Conservation (phyloP, 2,797 vertebrate genomes). For the Brachyalestes nurse region DNA sequence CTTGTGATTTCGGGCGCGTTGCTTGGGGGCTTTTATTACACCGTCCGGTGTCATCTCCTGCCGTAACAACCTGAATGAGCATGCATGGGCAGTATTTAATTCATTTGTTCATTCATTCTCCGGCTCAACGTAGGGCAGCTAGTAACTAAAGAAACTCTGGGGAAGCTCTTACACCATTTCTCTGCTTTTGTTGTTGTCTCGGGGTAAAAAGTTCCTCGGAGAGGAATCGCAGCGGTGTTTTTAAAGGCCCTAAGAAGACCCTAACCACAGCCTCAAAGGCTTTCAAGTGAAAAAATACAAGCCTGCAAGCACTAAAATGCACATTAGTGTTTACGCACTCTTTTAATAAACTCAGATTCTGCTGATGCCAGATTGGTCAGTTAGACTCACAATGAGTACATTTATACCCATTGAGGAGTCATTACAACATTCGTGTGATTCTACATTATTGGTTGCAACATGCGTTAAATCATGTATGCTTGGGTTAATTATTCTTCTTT, state of each 20-base stretch:
- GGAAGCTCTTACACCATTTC: not conserved
- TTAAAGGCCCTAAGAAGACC: not conserved
- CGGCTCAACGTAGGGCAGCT: not conserved
- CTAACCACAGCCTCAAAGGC: not conserved
- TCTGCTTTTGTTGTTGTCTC: not conserved
- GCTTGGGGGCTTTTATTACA: slow-evolving; percentile 38
- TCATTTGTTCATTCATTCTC: slow-evolving; percentile 27
- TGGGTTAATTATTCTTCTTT: not conserved
- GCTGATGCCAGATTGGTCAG: not conserved
- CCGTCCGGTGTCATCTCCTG: slow-evolving; percentile 10
- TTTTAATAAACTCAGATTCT: too few species aligned
- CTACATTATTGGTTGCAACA: not conserved
- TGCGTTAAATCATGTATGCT: not conserved
- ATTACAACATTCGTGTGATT: too few species aligned
- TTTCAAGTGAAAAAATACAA: not conserved
- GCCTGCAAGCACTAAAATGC: not conserved
- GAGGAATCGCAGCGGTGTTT: not conserved
- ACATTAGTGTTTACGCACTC: not conserved
- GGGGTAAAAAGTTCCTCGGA: not conserved
- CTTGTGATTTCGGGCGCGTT: slow-evolving; percentile 38
- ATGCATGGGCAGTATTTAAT: slow-evolving; percentile 30
- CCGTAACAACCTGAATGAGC: slow-evolving; percentile 15
- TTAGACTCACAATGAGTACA: not conserved
- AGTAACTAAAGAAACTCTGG: not conserved
- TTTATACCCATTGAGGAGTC: too few species aligned